Evolutionary conservation across 2,888 invertebrate genomes (phyloP), one percentile per base, ranked within the genome.

Genomic region (Caenorhabditis doughertyi): DNA sequence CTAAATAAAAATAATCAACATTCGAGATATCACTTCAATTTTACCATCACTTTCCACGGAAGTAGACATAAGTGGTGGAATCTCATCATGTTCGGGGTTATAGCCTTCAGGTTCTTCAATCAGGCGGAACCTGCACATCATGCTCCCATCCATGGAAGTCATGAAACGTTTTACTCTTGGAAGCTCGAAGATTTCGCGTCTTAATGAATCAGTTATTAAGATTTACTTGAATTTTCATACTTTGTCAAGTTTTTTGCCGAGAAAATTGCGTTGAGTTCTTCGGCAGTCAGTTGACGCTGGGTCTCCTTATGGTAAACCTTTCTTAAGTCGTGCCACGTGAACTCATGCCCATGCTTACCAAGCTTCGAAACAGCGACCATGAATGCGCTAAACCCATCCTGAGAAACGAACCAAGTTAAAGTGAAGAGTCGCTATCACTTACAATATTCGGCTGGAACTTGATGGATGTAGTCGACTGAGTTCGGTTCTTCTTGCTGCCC

Each of bases 291-390:
- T 13, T 53, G 73, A 13, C 83, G 68, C n/a, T 58, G 56, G 3
- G 79, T 83, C 13, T 83, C 83, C 21, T 70, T 79, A 27, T 74
- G 74, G 70, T 83, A 83, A n/a, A 70, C 64, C 16, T 83, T 83
- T 70, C 83, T 44, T 7, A 83, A n/a, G 55, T 83, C 83, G 23
- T 83, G 83, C 83, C 83, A 83, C 0, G 73, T 79, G 65, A 83
- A 79, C 32, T 79, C 83, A 13, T 73, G 56, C 13, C 71, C 64
- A 1, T 64, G 29, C 32, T 65, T 73, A 1, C 79, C 73, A 2
- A 83, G 67, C 49, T 25, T 73, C 8, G 55, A 32, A 25, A 73
- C 67, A 8, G 64, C 72, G 0, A 21, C 25, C 1, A 83, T 3
- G 23, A 83, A 83, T 0, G 83, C 53, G 13, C 53, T 65, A 35